Evolutionary conservation across 2,888 invertebrate genomes (phyloP).

Genomic region (Lydus trimaculatus): DNA sequence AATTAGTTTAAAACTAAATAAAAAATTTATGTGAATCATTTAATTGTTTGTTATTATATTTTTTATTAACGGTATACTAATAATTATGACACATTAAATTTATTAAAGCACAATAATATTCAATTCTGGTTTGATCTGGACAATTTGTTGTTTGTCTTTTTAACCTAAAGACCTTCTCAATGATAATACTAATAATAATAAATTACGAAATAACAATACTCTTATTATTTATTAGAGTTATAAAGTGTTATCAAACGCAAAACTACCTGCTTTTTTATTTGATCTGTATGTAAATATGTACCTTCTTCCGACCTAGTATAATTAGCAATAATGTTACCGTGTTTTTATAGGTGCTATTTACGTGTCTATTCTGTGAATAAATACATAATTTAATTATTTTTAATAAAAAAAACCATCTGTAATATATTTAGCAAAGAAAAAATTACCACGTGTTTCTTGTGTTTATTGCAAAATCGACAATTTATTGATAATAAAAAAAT

Average conservation of each 20-base stretch:
- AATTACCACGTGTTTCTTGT: no score
- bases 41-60: neutral
- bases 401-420: no score
- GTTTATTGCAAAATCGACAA: no score
- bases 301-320: neutral
- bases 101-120: neutral
- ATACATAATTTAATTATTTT: no score
- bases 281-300: no score
- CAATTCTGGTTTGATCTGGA: neutral
- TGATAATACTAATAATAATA: neutral
- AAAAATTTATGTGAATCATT: neutral
- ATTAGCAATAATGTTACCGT: neutral
- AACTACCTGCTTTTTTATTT: no score
- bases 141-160: neutral
- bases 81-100: neutral
- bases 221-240: neutral
- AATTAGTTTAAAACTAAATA: no score
- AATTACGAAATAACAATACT: neutral
- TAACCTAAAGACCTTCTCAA: neutral
- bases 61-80: neutral
- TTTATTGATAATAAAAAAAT: no score
- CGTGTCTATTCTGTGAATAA: no score
- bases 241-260: no score
- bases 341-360: no score
- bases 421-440: no score